Conservation (phyloP, 2,113 vertebrate species). For the Otis tarda region DNA sequence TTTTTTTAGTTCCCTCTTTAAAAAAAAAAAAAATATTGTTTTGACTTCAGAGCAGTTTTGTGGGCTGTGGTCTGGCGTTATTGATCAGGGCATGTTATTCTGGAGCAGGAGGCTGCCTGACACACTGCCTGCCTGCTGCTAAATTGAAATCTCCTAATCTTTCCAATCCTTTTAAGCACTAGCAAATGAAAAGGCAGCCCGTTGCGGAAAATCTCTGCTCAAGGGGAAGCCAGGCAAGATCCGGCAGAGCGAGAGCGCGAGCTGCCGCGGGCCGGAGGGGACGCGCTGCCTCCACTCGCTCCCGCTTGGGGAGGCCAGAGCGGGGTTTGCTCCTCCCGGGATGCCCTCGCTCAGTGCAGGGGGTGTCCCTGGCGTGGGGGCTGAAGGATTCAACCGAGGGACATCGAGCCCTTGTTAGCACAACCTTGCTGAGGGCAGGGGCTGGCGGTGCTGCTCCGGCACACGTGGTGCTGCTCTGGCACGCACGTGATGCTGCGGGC, state of each 20-base stretch:
- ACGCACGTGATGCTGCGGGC: fast-evolving
- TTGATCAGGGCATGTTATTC: background rate
- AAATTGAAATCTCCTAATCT: slow-evolving; percentile 50
- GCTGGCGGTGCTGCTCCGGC: background rate
- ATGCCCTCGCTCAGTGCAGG: background rate
- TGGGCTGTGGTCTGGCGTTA: slow-evolving; percentile 16
- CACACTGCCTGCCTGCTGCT: slow-evolving; percentile 40
- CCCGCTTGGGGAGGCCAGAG: background rate
- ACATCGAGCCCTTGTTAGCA: fast-evolving
- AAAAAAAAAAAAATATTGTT: background rate
- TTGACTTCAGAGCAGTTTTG: background rate
- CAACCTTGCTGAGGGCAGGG: background rate
- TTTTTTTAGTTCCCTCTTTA: background rate
- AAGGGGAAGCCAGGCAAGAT: background rate
- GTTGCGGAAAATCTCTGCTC: background rate
- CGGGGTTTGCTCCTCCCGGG: background rate
- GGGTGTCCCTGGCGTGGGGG: fast-evolving
- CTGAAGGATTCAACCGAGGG: background rate
- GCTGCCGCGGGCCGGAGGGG: fast-evolving
- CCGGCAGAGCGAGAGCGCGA: background rate
- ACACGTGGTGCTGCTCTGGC: background rate
- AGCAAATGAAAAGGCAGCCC: slow-evolving; percentile 51
- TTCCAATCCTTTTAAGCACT: slow-evolving; percentile 45
- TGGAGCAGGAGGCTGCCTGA: slow-evolving; percentile 37
- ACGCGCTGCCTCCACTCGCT: fast-evolving